These are phyloP conservation scores for Helicoverpa armigera DNA, from an alignment of 1,140 invertebrate genomes.

Conservation along the genomic window DNA sequence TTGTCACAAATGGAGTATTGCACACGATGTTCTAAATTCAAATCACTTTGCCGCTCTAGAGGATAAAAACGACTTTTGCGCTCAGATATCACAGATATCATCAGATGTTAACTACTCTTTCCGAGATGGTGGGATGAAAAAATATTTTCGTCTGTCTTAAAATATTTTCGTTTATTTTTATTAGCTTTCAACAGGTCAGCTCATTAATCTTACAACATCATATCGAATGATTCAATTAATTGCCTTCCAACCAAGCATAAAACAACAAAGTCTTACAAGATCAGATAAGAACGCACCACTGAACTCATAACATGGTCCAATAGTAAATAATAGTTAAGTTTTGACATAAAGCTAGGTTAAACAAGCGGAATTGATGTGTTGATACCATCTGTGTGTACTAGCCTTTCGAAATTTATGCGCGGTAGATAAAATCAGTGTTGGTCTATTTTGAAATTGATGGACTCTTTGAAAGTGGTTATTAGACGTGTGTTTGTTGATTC, in stretches of 20 bases:
- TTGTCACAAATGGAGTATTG: no score
- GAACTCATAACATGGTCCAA: constrained; percentile 26
- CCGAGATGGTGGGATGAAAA: no score
- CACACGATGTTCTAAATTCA: no score
- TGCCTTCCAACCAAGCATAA: constrained; percentile 2
- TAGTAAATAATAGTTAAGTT: constrained; percentile 45
- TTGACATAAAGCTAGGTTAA: constrained; percentile 42
- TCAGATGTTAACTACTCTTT: no score
- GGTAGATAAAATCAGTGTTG: constrained; percentile 25
- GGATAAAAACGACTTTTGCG: no score
- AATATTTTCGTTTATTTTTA: neutral
- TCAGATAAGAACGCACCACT: constrained; percentile 35
- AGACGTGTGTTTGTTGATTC: neutral
- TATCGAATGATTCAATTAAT: constrained; percentile 29
- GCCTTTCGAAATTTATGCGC: constrained; percentile 34
- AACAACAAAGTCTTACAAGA: constrained; percentile 32
- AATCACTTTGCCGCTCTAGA: no score
- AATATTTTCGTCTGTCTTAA: no score
- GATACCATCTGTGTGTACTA: constrained; percentile 35
- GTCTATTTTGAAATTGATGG: constrained; percentile 22
- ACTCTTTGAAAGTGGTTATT: neutral
- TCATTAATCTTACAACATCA: neutral
- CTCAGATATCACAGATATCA: no score
- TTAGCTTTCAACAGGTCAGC: neutral
- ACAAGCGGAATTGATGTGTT: constrained; percentile 47